Conservation (phyloP, 2,797 vertebrate genomes). For the Acridotheres tristis region DNA sequence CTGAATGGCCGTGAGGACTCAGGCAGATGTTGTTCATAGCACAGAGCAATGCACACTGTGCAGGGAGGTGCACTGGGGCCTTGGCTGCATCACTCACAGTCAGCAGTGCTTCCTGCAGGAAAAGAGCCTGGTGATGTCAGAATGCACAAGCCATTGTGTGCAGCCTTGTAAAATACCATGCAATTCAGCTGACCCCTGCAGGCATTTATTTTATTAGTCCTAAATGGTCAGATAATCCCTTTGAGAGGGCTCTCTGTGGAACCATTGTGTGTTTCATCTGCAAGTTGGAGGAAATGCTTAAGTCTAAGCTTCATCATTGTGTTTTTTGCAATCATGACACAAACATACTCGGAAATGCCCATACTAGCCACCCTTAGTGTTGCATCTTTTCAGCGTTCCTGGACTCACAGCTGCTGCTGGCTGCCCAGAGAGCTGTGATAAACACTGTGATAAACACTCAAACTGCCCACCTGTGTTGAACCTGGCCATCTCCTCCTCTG, state of each 20-base stretch:
- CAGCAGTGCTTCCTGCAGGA: constrained; percentile 38
- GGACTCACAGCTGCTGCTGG: not conserved
- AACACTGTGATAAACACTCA: not conserved
- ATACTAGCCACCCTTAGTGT: not conserved
- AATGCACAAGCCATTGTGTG: not conserved
- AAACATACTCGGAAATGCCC: not conserved
- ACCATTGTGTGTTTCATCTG: not conserved
- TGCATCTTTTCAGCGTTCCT: not conserved
- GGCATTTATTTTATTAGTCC: constrained; percentile 25
- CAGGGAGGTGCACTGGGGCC: not conserved
- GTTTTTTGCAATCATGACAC: not conserved
- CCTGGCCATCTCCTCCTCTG: not conserved
- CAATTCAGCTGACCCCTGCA: constrained; percentile 29
- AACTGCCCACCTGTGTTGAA: not conserved
- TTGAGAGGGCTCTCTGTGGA: constrained; percentile 25
- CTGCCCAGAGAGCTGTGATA: not conserved
- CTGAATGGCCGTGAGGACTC: constrained; percentile 3
- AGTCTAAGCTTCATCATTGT: not conserved
- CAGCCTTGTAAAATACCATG: constrained; percentile 9
- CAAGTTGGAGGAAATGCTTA: not conserved
- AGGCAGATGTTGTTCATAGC: constrained; percentile 51
- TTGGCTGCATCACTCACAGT: constrained; percentile 2
- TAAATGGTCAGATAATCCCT: constrained; percentile 20
- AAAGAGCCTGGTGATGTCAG: not conserved
- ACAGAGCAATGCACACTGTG: not conserved